Evolutionary conservation across 2,113 vertebrate species (phyloP).

Genomic region (Nymphicus hollandicus): DNA sequence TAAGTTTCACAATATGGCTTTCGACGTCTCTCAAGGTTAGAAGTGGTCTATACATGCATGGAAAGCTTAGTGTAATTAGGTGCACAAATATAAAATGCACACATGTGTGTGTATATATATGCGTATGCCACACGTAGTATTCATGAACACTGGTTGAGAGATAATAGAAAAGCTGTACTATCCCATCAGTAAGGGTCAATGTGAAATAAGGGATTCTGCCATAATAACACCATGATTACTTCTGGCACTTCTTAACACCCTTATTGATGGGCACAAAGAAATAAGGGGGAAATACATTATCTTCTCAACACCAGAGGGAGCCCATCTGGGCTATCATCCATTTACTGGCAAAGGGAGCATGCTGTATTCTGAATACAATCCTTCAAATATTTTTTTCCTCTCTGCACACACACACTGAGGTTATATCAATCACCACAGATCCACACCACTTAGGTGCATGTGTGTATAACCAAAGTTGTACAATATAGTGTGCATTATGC

Average conservation of each 20-base stretch:
- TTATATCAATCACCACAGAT: background rate
- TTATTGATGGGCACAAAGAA: background rate
- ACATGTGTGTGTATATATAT: background rate
- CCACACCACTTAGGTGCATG: background rate
- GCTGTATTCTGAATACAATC: background rate
- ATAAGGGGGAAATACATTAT: background rate
- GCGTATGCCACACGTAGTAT: background rate
- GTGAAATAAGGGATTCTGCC: background rate
- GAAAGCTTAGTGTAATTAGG: background rate
- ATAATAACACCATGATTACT: background rate
- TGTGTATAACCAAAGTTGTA: background rate
- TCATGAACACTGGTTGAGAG: background rate
- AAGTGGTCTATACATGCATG: background rate
- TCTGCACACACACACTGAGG: background rate
- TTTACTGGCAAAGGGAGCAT: background rate
- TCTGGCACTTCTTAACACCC: background rate
- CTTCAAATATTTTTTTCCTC: background rate
- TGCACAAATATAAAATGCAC: background rate
- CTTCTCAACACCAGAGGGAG: constrained; percentile 60
- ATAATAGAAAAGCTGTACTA: background rate
- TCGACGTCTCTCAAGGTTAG: background rate
- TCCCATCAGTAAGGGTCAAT: background rate
- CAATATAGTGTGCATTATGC: background rate
- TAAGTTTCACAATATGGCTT: background rate
- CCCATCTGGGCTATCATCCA: background rate